Conservation (phyloP, 2,113 vertebrate genomes). For the Herpailurus yagouaroundi region DNA sequence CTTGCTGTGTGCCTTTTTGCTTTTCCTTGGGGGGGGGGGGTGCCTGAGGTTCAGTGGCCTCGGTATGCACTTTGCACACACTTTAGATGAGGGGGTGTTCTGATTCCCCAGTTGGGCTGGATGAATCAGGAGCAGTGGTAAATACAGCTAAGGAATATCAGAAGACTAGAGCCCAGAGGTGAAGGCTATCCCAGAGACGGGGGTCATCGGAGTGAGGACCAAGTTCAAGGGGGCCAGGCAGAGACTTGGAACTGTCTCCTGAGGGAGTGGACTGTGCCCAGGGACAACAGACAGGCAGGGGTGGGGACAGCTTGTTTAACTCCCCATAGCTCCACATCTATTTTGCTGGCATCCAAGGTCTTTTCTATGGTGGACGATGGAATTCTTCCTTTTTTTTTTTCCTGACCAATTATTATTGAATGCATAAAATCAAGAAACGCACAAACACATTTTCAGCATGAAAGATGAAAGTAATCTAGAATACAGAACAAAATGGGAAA, state of each 20-base stretch:
- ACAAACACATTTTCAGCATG: neutral
- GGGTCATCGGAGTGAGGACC: neutral
- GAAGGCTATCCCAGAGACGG: neutral
- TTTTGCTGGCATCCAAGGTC: neutral
- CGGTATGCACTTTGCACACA: neutral
- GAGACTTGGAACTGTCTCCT: neutral
- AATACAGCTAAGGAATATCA: neutral
- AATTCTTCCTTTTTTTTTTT: neutral
- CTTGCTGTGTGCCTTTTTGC: neutral
- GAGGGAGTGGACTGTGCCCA: neutral
- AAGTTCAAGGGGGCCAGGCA: neutral
- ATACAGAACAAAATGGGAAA: neutral
- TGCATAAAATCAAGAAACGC: neutral
- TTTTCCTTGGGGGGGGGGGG: neutral
- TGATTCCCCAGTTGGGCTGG: neutral
- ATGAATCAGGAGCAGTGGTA: neutral
- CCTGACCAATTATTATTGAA: neutral
- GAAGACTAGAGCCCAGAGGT: neutral
- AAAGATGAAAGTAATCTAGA: constrained; percentile 13
- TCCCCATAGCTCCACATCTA: neutral
- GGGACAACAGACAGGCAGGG: neutral
- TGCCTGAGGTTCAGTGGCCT: rapidly evolving
- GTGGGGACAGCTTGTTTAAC: neutral
- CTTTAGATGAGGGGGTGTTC: rapidly evolving
- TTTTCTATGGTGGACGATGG: neutral